Base-by-base conservation (phyloP, 2,113 vertebrate species). In the Misgurnus mizolepis region DNA sequence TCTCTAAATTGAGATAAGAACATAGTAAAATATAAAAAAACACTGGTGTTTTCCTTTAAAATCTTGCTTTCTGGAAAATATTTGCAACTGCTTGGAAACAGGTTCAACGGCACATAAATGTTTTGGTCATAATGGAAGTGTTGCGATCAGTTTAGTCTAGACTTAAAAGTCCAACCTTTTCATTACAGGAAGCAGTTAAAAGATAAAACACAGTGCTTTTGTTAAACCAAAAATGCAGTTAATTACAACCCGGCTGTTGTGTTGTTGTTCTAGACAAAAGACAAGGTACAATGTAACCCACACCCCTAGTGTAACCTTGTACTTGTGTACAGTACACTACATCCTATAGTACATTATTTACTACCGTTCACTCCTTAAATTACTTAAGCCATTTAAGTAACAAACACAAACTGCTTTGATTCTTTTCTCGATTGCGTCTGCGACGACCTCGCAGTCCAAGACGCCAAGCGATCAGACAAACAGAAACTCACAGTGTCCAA, bases 401-500 rank as follows among this genome's bases (percentile, higher is more conserved):
- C 12, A 74, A 45, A 73, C n/a, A 22, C 11, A 43, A 43, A 12
- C 71, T 4, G 10, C n/a, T 73, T 74, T 61, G 71, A 61, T 45
- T 60, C 10, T 73, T 40, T 18, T 73, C 40, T 43, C 39, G 41
- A 14, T 73, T 55, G 55, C n/a, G 41, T 12, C 55, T 60, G n/a
- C 2, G 10, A 74, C 27, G 40, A 60, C 40, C 71, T 3, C 55
- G 45, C 10, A 17, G 34, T 58, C 15, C 58, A 39, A 58, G 71
- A 73, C 40, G 60, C 55, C 50, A 41, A 72, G 34, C 4, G 17
- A 56, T 50, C 22, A 73, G 56, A 80, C 56, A 50, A 61, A 47
- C 47, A 76, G 65, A 67, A 56, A 43, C 27, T 58, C 69, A 64
- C 70, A 79, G 82, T 69, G 60, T 62, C 71, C 65, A 67, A 72